Evolutionary conservation across 2,797 vertebrate genomes (phyloP).

Genomic region (Pantherophis alleghaniensis): DNA sequence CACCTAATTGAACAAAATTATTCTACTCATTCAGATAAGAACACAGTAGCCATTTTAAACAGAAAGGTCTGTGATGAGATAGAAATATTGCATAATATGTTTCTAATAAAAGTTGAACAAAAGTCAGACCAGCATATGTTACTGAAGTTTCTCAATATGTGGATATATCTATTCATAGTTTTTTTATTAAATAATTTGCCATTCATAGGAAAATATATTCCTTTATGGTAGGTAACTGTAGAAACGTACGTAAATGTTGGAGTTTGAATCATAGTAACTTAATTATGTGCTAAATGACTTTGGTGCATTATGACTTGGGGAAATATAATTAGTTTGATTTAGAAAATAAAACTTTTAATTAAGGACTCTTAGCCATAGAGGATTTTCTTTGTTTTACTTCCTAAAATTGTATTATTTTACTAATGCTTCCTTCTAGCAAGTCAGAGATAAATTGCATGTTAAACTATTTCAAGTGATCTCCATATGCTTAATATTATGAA

Average conservation of each 20-base stretch:
- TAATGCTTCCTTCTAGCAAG: not conserved
- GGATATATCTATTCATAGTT: not conserved
- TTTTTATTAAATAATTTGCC: conserved; percentile 21
- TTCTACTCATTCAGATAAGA: not conserved
- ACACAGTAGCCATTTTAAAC: conserved; percentile 30
- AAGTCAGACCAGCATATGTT: not conserved
- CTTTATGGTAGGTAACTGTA: conserved; percentile 7
- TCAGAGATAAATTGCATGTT: not conserved
- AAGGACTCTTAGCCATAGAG: not conserved
- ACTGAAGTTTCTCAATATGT: not conserved
- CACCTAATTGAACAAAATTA: not conserved
- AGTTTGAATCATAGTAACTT: not conserved
- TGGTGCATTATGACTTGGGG: not conserved
- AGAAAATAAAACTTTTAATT: not conserved
- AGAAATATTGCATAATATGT: not conserved
- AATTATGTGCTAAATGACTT: not conserved
- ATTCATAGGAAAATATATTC: conserved; percentile 5
- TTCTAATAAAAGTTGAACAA: not conserved
- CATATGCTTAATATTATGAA: not conserved
- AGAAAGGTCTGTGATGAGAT: conserved; percentile 25
- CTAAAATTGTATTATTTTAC: not conserved
- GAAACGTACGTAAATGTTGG: not conserved
- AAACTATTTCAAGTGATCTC: not conserved
- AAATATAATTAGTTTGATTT: not conserved
- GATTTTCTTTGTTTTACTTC: not conserved